phyloP scores from a whole-genome alignment of 2,888 invertebrate species.

The Megamerina dolium region DNA sequence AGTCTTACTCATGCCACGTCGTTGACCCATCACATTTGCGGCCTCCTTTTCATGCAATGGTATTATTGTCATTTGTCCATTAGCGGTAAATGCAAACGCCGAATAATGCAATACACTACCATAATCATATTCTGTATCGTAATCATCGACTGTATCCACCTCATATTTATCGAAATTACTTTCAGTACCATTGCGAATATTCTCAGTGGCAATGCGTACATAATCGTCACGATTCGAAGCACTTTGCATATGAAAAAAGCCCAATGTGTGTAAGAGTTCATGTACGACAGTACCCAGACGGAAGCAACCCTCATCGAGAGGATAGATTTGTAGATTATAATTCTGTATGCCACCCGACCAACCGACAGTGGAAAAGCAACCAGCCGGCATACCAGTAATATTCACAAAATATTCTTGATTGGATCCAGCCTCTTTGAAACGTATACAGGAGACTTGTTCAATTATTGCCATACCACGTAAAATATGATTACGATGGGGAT shows the following conservation, averaged over 20 bases:
- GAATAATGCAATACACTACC: constrained; percentile 77
- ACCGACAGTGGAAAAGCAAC: constrained; percentile 75
- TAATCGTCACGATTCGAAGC: constrained; percentile 66
- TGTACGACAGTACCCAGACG: constrained; percentile 59
- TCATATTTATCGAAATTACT: constrained; percentile 65
- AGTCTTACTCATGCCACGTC: constrained; percentile 31
- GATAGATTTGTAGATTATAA: constrained; percentile 35
- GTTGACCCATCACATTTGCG: constrained; percentile 30
- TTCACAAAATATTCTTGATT: constrained; percentile 30
- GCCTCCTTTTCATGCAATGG: constrained; percentile 41
- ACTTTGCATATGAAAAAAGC: constrained; percentile 77
- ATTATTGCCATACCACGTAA: constrained; percentile 64
- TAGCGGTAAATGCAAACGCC: constrained; percentile 63
- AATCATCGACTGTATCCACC: constrained; percentile 54
- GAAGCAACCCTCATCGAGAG: constrained; percentile 39
- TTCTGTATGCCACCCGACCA: constrained; percentile 42
- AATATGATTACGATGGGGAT: constrained; percentile 57
- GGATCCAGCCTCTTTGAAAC: constrained; percentile 58
- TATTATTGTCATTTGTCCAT: constrained; percentile 63
- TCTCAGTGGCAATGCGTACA: constrained; percentile 53
- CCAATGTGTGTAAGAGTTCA: constrained; percentile 70
- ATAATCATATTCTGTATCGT: constrained; percentile 67
- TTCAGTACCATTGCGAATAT: constrained; percentile 53
- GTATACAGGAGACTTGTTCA: constrained; percentile 65
- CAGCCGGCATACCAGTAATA: constrained; percentile 46